Evolutionary conservation across 2,797 vertebrate genomes (phyloP), one percentile per base, ranked within the genome.

Genomic region (Siniperca undulata): DNA sequence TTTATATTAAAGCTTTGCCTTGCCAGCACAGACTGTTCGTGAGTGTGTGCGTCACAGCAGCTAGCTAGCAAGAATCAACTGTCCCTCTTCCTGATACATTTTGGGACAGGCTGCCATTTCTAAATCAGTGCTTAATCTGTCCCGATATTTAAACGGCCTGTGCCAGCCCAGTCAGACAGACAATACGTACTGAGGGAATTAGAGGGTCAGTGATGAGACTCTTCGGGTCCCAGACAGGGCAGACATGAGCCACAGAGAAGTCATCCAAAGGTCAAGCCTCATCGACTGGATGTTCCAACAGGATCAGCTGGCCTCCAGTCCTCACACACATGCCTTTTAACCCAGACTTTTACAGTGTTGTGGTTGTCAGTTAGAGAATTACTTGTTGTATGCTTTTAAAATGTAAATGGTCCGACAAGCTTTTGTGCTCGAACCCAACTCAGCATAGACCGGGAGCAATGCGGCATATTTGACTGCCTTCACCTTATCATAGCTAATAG

Each of bases 1-100:
- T 94, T 93, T 90, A 90, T 92, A 89, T 90, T 90, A 92, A 88
- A 89, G 81, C 84, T 72, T 42, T 14, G 59, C 75, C 70, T 65
- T 82, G 81, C 84, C 74, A 82, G 81, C 81, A 74, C 53, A 78
- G 42, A 61, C 74, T 77, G 65, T 79, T 22, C 27, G 70, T 78
- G 44, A 14, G 55, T 27, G 53, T 40, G 62, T 62, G 64, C 27
- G 17, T 53, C 68, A 69, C 69, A 71, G 77, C 70, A 66, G 75
- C 78, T 8, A 55, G 34, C 78, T 46, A 36, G 42, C 80, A 78
- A 76, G 81, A 90, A 71, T 66, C 67, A 69, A 78, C 84, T 74
- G 81, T 80, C 79, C 66, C 60, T 70, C 70, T 75, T 83, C 68
- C 74, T 48, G 69, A 77, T 83, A 52, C 69, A 82, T 83, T 89